Evolutionary conservation across 1,140 invertebrate genomes (phyloP), one percentile per base, ranked within the genome.

Genomic region (Hyles vespertilio): DNA sequence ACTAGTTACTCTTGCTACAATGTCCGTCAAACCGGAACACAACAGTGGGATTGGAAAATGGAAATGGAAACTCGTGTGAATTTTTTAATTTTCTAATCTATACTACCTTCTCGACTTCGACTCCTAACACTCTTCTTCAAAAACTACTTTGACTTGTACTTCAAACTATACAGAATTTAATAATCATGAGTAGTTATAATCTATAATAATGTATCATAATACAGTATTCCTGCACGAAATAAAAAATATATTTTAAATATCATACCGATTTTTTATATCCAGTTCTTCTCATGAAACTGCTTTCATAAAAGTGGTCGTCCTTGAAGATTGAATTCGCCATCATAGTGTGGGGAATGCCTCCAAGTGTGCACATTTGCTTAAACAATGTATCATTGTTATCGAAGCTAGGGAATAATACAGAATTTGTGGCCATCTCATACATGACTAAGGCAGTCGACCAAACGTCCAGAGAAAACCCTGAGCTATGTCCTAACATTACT

Each of bases 401-500:
- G 5, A 1, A 10, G 11, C 77, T 74, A 6, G 56, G 60, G 51
- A 84, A 81, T 5, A 81, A 34, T 50, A 64, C 59, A 2, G 9
- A 47, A 5, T 61, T 61, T 5, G 77, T 70, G 3, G 69, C 66
- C 72, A 84, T 79, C 59, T 84, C 74, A 50, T 70, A 71, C 11
- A 84, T 63, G 0, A 84, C 71, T 32, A 77, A 51, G 5, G 65
- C 81, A 1, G 74, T 70, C 0, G 72, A 64, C 81, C 81, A 81
- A 3, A 84, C 69, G 48, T 84, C 81, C n/a, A 77, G 63, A 32
- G 59, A 67, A 49, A 66, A 72, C 3, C 59, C 65, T 1, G 66
- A 49, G 5, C 58, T 57, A 51, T 70, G 64, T 10, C 81, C 79
- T 12, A 84, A 63, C 43, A 84, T 80, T 0, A 72, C 47, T 61